Evolutionary conservation across 2,113 vertebrate species (phyloP), one percentile per base, ranked within the genome.

Genomic region (Hypocryptadius cinnamomeus): DNA sequence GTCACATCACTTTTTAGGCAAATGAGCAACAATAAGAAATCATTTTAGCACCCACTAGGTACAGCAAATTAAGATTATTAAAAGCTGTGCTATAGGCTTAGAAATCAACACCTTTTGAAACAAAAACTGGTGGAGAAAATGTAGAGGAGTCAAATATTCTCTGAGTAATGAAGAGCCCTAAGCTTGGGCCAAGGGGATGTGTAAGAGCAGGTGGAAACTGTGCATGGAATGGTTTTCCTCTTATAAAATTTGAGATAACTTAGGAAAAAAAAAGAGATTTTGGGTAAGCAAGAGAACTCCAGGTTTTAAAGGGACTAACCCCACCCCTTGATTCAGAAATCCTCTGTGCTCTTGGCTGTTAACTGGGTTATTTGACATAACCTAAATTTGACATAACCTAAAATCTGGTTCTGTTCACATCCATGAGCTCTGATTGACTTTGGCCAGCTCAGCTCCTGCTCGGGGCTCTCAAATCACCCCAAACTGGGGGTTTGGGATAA

Each of bases 311-410:
- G 73, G 92, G 80, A 66, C 45, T 68, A 80, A 90, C 84, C 33
- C 71, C 86, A 74, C 66, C 54, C 87, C 65, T 95, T 76, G 85
- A 71, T 94, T 92, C 89, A 57, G 50, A 80, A 94, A 85, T 72
- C 54, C 76, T 76, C 85, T 28, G 23, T 54, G 80, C 69, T 78
- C 66, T 65, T 42, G 37, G 35, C 72, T 83, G 15, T 51, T 48
- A 54, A 0, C 0, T 50, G 47, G 17, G 60, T 65, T 65, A n/a
- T 79, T 76, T 73, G 68, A 61, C 71, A 47, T 21, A 10, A 77
- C 35, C 57, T 73, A 35, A 87, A 6, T 5, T 0, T 25, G 50
- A 91, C 84, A 82, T 85, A 53, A 91, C 84, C 79, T 85, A 53
- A 79, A 59, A 87, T 54, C 81, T 51, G 50, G 2, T 45, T 87